These are phyloP conservation scores for Atrina japonica DNA, from an alignment of 2,888 invertebrate genomes.

Conservation along the genomic window DNA sequence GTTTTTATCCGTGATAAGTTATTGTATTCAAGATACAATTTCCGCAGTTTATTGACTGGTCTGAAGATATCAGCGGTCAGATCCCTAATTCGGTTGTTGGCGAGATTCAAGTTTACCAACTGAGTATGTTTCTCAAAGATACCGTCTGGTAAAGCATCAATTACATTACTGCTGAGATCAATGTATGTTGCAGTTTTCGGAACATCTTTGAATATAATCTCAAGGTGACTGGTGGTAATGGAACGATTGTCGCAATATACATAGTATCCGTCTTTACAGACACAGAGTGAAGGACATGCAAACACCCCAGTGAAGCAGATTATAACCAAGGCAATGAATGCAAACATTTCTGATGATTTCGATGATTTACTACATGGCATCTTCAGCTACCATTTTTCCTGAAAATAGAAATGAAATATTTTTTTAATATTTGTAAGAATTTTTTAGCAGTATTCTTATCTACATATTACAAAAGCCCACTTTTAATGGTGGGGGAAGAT, in stretches of 20 bases:
- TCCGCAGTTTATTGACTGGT: slow-evolving; percentile 46
- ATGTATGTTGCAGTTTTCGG: slow-evolving; percentile 60
- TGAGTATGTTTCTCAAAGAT: slow-evolving; percentile 33
- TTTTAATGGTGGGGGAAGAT: too few species aligned
- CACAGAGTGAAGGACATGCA: slow-evolving; percentile 63
- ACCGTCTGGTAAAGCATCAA: slow-evolving; percentile 41
- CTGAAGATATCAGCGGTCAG: slow-evolving; percentile 45
- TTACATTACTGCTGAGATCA: slow-evolving; percentile 60
- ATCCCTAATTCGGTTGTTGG: slow-evolving; percentile 48
- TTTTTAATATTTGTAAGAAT: background rate
- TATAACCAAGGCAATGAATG: background rate
- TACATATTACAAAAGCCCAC: too few species aligned
- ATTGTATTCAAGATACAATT: slow-evolving; percentile 56
- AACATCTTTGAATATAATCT: slow-evolving; percentile 40
- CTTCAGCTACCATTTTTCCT: slow-evolving; percentile 18
- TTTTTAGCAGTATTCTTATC: too few species aligned
- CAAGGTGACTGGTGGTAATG: slow-evolving; percentile 50
- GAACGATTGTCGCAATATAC: slow-evolving; percentile 62
- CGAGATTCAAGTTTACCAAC: slow-evolving; percentile 47
- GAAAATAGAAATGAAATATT: background rate
- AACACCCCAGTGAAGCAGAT: slow-evolving; percentile 36
- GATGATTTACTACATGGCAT: slow-evolving; percentile 1
- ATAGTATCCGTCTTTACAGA: slow-evolving; percentile 57
- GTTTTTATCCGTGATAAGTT: slow-evolving; percentile 42
- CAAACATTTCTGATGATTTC: background rate